Evolutionary conservation across 2,797 vertebrate genomes (phyloP).

Genomic region (Hephaestus fuliginosus): DNA sequence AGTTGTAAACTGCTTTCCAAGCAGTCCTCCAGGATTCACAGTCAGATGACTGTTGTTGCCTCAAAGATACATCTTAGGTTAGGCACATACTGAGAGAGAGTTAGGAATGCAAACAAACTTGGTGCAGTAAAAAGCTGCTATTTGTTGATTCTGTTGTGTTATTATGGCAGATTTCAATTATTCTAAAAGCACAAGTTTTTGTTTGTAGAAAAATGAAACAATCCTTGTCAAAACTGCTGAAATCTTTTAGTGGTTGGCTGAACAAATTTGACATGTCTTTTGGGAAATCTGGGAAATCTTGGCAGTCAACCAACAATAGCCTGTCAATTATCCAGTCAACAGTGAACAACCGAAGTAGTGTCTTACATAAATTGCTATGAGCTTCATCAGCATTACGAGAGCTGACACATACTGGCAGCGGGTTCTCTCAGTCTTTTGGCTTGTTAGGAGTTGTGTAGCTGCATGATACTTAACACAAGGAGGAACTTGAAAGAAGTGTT

Average conservation of each 20-base stretch:
- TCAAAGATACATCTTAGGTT: not conserved
- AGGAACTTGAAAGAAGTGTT: slow-evolving; percentile 73
- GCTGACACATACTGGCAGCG: slow-evolving; percentile 56
- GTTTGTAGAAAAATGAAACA: slow-evolving; percentile 55
- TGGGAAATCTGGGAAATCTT: slow-evolving; percentile 58
- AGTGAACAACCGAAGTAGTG: slow-evolving; percentile 48
- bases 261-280: slow-evolving; percentile 63
- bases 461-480: slow-evolving; percentile 48
- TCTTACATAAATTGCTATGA: slow-evolving; percentile 66
- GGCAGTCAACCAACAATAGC: slow-evolving; percentile 66
- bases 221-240: slow-evolving; percentile 66
- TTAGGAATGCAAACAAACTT: not conserved
- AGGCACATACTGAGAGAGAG: not conserved
- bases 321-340: slow-evolving; percentile 76
- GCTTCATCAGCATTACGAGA: slow-evolving; percentile 63
- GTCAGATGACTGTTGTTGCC: not conserved
- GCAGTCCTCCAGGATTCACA: not conserved
- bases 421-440: slow-evolving; percentile 51
- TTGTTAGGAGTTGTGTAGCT: slow-evolving; percentile 61
- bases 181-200: slow-evolving; percentile 45
- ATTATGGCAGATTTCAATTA: slow-evolving; percentile 46
- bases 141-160: slow-evolving; percentile 38
- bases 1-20: not conserved
- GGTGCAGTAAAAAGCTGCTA: slow-evolving; percentile 2
- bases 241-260: slow-evolving; percentile 35